Evolutionary conservation across 2,113 vertebrate species (phyloP).

Genomic region (Sebastes fasciatus): DNA sequence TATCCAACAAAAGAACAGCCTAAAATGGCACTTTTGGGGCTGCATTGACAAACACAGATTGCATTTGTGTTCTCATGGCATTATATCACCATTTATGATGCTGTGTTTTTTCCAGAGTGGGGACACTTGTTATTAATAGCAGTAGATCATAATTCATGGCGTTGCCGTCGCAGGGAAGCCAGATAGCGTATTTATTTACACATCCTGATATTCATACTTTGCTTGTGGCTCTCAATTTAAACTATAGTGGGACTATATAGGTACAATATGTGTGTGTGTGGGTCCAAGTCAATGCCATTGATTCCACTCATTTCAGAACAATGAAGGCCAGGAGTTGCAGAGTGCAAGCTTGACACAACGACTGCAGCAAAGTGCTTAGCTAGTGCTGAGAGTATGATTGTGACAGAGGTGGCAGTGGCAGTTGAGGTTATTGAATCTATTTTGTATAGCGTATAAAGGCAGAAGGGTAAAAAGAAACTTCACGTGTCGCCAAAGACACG

Average conservation of each 20-base stretch:
- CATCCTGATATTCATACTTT: neutral
- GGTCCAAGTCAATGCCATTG: constrained; percentile 36
- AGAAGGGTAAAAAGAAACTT: neutral
- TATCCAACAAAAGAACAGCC: constrained; percentile 37
- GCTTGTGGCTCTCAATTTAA: constrained; percentile 4
- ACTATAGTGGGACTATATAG: neutral
- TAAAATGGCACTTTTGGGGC: constrained; percentile 42
- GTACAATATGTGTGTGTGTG: constrained; percentile 4
- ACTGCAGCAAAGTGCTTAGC: constrained; percentile 4
- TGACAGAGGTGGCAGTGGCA: constrained; percentile 8
- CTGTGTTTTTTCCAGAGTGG: constrained; percentile 8
- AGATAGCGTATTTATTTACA: constrained; percentile 1
- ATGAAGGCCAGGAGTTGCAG: constrained; percentile 1
- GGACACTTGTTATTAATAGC: constrained; percentile 25
- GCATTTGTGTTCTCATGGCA: constrained; percentile 9
- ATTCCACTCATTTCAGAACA: constrained; percentile 23
- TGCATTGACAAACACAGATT: constrained; percentile 41
- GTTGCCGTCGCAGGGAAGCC: neutral
- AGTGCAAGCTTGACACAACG: constrained; percentile 7
- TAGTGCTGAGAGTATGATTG: neutral
- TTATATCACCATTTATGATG: constrained; percentile 33
- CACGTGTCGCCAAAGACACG: neutral
- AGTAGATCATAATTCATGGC: constrained; percentile 8
- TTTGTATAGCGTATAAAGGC: constrained; percentile 1
- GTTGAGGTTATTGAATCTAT: constrained; percentile 18